phyloP scores from a whole-genome alignment of 2,888 invertebrate genomes.

The Ceraclea dissimilis region DNA sequence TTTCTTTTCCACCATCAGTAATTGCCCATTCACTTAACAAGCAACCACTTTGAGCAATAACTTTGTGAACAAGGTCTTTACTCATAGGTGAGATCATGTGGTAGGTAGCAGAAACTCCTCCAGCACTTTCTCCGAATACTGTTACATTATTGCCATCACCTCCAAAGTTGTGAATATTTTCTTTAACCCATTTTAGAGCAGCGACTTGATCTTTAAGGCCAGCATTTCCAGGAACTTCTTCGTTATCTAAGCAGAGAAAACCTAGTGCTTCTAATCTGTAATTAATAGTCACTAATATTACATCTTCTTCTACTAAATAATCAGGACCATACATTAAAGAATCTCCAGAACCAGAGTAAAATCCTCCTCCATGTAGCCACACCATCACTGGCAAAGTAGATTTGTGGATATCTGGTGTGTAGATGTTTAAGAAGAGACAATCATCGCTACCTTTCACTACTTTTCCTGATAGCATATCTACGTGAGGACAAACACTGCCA shows the following conservation, averaged over 20 bases:
- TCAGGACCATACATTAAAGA: constrained; percentile 38
- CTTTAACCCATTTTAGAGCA: constrained; percentile 38
- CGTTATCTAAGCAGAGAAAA: constrained; percentile 36
- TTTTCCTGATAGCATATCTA: constrained; percentile 32
- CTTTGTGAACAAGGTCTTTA: constrained; percentile 38
- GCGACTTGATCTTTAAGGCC: constrained; percentile 45
- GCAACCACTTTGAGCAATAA: constrained; percentile 34
- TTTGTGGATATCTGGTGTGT: constrained; percentile 30
- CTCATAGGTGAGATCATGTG: constrained; percentile 42
- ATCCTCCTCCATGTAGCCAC: constrained; percentile 35
- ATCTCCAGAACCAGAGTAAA: constrained; percentile 34
- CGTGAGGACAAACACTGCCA: constrained; percentile 34
- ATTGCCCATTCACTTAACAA: constrained; percentile 32
- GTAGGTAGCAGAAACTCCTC: constrained; percentile 33
- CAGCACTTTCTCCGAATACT: constrained; percentile 43
- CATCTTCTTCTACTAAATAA: constrained; percentile 35
- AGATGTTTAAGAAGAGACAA: constrained; percentile 41
- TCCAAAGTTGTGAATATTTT: constrained; percentile 38
- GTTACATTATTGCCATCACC: constrained; percentile 40
- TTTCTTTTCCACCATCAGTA: constrained; percentile 12
- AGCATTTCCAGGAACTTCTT: constrained; percentile 41
- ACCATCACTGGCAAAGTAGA: constrained; percentile 33
- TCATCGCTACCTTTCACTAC: constrained; percentile 32
- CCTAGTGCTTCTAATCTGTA: constrained; percentile 40
- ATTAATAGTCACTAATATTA: constrained; percentile 40